Evolutionary conservation across 2,888 invertebrate species (phyloP).

Genomic region (Tuberolachnus salignus): DNA sequence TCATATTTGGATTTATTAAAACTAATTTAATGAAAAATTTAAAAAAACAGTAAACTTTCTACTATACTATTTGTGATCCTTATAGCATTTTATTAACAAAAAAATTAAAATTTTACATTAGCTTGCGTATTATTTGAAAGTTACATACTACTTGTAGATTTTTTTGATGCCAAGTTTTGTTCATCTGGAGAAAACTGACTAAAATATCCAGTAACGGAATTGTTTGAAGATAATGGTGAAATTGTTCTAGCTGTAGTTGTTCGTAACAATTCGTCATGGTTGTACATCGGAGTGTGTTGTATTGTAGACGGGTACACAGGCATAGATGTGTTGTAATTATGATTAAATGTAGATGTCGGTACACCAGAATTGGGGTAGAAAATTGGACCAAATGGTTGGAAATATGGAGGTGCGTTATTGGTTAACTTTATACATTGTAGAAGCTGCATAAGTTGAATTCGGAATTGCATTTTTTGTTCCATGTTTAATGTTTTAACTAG

Average conservation of each 20-base stretch:
- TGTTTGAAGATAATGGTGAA: constrained; percentile 27
- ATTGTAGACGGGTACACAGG: constrained; percentile 24
- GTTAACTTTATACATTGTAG: constrained; percentile 26
- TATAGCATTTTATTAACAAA: constrained; percentile 22
- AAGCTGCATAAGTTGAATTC: constrained; percentile 29
- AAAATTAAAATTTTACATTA: constrained; percentile 34
- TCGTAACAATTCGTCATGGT: constrained; percentile 22
- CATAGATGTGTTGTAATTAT: constrained; percentile 22
- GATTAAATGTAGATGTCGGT: constrained; percentile 26
- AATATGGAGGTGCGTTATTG: constrained; percentile 35
- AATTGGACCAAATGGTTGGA: constrained; percentile 16
- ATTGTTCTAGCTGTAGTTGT: constrained; percentile 13
- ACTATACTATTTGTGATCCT: constrained; percentile 16
- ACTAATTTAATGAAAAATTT: constrained; percentile 29
- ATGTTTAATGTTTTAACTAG: constrained; percentile 26
- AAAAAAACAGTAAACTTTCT: constrained; percentile 18
- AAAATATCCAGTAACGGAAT: constrained; percentile 18
- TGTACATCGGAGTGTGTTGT: constrained; percentile 23
- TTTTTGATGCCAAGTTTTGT: constrained; percentile 18
- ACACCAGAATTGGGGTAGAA: constrained; percentile 18
- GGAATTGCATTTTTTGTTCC: constrained; percentile 32
- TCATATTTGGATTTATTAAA: constrained; percentile 25
- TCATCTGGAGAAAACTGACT: constrained; percentile 28
- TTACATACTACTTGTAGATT: constrained; percentile 24
- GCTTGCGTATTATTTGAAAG: constrained; percentile 25